Conservation (phyloP, 2,113 vertebrate species). For the Scomber scombrus region DNA sequence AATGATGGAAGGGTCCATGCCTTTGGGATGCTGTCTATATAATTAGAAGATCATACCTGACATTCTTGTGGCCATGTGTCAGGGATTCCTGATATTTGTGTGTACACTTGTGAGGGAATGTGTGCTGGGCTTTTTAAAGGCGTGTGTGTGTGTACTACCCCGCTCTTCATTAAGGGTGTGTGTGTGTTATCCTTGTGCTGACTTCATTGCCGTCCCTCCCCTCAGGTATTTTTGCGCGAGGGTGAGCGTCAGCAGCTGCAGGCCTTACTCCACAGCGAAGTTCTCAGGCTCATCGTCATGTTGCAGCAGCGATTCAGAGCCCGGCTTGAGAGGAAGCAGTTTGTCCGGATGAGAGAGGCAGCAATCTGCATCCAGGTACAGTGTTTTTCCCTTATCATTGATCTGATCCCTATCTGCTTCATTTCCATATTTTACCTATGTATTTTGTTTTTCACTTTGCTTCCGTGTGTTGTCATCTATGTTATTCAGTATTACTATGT, state of each 20-base stretch:
- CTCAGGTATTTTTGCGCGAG: slow-evolving; percentile 95
- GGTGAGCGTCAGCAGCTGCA: slow-evolving; percentile 91
- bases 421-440: not conserved
- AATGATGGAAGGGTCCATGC: slow-evolving; percentile 37
- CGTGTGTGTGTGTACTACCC: slow-evolving; percentile 16
- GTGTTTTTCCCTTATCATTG: not conserved
- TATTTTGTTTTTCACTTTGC: not conserved
- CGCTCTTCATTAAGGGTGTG: slow-evolving; percentile 13
- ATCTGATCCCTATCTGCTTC: not conserved
- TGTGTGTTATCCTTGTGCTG: not conserved
- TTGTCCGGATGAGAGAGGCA: slow-evolving; percentile 88
- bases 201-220: slow-evolving; percentile 39
- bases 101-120: slow-evolving; percentile 5
- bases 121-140: not conserved
- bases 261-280: slow-evolving; percentile 91
- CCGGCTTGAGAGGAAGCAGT: slow-evolving; percentile 89
- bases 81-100: slow-evolving; percentile 27
- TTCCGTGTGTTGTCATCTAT: too few relatives aligned
- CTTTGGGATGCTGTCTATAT: slow-evolving; percentile 64
- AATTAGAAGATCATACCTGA: slow-evolving; percentile 77
- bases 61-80: slow-evolving; percentile 65
- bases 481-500: too few relatives aligned
- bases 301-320: slow-evolving; percentile 92
- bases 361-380: slow-evolving; percentile 90
- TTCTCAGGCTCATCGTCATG: slow-evolving; percentile 88